Percentiles rank a stretch among this genome's conserved stretches.
phyloP scores from a whole-genome alignment of 92 coral and sea anemone genomes.

The Montipora capitata region DNA sequence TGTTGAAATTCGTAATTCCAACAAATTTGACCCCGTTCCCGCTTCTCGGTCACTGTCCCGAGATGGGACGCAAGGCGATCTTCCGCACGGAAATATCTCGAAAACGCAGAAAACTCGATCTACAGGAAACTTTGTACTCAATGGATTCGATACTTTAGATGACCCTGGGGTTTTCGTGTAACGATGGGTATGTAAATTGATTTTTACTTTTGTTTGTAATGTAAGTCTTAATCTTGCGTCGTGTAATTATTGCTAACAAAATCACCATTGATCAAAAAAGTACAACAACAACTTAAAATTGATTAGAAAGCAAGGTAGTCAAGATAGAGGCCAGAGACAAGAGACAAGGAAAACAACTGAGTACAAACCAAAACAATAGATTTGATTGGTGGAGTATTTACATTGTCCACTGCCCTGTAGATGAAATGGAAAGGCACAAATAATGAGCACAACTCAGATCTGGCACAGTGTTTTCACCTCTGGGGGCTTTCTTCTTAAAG shows the following conservation, averaged over 20 bases:
- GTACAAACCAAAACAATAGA: too few species aligned
- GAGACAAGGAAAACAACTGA: too few species aligned
- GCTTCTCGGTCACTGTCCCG: constrained; percentile 13
- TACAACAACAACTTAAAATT: too few species aligned
- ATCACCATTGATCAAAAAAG: too few species aligned
- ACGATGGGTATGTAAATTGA: constrained; percentile 16
- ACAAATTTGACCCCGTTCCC: constrained; percentile 6
- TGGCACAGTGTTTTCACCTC: too few species aligned
- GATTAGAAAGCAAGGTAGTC: neutral
- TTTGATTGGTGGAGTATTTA: too few species aligned
- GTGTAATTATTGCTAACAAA: too few species aligned
- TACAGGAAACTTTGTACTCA: constrained; percentile 8
- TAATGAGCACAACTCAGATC: too few species aligned
- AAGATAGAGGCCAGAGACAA: neutral
- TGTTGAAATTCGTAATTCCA: constrained; percentile 10
- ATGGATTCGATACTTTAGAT: constrained; percentile 12
- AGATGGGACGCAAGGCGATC: constrained; percentile 19
- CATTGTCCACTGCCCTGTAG: too few species aligned
- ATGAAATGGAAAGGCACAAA: too few species aligned
- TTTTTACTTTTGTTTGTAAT: neutral
- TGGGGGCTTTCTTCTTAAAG: too few species aligned
- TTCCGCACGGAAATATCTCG: constrained; percentile 16
- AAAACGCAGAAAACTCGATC: constrained; percentile 11
- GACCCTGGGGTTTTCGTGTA: constrained; percentile 53
- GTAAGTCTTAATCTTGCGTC: neutral